Evolutionary conservation across 2,797 vertebrate genomes (phyloP).

Genomic region (Pangasius djambal): DNA sequence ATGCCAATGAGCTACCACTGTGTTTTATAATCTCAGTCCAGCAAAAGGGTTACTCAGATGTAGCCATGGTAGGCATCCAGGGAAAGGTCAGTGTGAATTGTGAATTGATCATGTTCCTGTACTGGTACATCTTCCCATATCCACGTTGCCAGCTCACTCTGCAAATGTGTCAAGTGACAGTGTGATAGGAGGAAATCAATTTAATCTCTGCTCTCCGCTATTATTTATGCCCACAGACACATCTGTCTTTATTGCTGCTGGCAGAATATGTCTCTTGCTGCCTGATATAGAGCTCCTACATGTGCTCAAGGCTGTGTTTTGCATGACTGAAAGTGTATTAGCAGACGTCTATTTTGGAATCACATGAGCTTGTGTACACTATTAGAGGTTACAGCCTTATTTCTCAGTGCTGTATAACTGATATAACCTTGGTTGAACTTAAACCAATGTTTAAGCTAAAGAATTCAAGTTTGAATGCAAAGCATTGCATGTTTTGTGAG

Average conservation of each 20-base stretch:
- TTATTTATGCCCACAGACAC: slow-evolving; percentile 57
- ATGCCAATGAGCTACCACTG: not conserved
- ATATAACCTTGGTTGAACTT: not conserved
- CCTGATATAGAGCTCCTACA: not conserved
- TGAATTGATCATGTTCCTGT: not conserved
- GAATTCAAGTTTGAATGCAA: not conserved
- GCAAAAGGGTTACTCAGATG: slow-evolving; percentile 25
- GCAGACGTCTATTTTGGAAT: not conserved
- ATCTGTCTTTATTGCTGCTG: slow-evolving; percentile 48
- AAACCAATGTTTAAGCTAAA: not conserved
- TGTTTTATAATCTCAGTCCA: slow-evolving; percentile 47
- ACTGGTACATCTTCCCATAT: not conserved
- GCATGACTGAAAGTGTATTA: slow-evolving; percentile 1
- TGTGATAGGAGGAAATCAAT: slow-evolving; percentile 50
- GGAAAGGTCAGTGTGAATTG: slow-evolving; percentile 66
- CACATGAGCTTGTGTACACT: not conserved
- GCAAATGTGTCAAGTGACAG: slow-evolving; percentile 46
- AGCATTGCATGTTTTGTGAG: not conserved
- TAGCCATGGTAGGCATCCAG: slow-evolving; percentile 47
- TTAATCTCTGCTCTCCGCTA: slow-evolving; percentile 49
- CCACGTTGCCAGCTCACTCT: slow-evolving; percentile 7
- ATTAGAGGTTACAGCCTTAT: not conserved
- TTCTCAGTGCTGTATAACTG: not conserved
- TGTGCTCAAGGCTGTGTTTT: not conserved
- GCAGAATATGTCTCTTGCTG: slow-evolving; percentile 5